These are phyloP conservation scores for Clarias macrocephalus DNA, from an alignment of 2,113 vertebrate genomes.

Conservation along the genomic window DNA sequence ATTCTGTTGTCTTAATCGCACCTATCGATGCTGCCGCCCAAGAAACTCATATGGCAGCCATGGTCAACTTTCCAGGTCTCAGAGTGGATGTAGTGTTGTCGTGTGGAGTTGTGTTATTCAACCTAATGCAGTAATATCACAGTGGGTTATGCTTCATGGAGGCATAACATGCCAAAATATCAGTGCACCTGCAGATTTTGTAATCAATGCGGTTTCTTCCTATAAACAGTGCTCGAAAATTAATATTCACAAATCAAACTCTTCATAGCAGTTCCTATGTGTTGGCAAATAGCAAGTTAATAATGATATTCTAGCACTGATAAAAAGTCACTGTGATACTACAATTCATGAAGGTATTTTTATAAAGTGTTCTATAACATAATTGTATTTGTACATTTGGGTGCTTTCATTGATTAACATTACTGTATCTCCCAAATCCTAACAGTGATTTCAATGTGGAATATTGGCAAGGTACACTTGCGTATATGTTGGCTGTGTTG, in stretches of 20 bases:
- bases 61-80: slow-evolving; percentile 58
- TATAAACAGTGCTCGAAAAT: not conserved
- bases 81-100: slow-evolving; percentile 19
- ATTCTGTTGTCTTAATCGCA: slow-evolving; percentile 50
- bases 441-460: slow-evolving; percentile 63
- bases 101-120: slow-evolving; percentile 28
- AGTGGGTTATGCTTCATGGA: not conserved
- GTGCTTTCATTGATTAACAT: slow-evolving; percentile 24
- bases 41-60: slow-evolving; percentile 53
- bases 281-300: not conserved
- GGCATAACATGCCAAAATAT: not conserved
- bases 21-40: slow-evolving; percentile 36
- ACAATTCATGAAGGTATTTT: not conserved
- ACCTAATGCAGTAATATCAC: not conserved
- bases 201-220: not conserved
- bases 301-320: not conserved
- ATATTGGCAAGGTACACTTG: slow-evolving; percentile 62
- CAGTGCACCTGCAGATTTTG: not conserved
- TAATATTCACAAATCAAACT: not conserved
- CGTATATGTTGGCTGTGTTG: slow-evolving; percentile 10
- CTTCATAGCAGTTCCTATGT: not conserved
- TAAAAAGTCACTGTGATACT: not conserved
- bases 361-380: not conserved
- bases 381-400: slow-evolving; percentile 12
- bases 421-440: slow-evolving; percentile 42